Conservation (phyloP, 2,797 vertebrate genomes). For the Hydrophis major region DNA sequence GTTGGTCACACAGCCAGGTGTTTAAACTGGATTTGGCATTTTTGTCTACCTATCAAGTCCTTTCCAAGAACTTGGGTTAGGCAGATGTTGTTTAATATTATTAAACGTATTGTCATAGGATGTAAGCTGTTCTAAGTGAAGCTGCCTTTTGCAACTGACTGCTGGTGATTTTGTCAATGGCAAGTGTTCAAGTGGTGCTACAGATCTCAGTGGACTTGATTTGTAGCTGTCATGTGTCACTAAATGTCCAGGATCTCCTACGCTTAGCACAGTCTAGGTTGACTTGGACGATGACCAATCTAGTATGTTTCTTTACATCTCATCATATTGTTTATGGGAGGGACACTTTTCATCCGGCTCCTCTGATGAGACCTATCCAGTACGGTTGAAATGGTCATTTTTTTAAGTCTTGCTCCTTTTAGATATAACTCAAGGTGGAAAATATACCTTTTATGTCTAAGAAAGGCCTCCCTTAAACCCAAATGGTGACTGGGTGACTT, state of each 20-base stretch:
- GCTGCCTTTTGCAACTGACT: background rate
- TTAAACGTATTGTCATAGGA: background rate
- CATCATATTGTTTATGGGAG: too few relatives aligned
- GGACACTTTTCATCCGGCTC: too few relatives aligned
- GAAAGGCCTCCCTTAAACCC: too few relatives aligned
- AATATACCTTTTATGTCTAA: too few relatives aligned
- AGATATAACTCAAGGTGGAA: too few relatives aligned
- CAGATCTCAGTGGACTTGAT: background rate
- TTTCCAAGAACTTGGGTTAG: background rate
- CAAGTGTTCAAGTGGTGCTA: background rate
- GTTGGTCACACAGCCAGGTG: background rate
- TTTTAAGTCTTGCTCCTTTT: too few relatives aligned
- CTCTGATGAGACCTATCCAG: too few relatives aligned
- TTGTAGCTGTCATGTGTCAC: background rate
- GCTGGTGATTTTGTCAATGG: background rate
- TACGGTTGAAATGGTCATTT: too few relatives aligned
- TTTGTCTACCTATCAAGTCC: background rate
- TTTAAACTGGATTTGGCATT: background rate
- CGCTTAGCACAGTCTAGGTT: background rate
- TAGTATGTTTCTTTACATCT: too few relatives aligned
- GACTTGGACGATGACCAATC: too few relatives aligned
- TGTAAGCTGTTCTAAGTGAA: background rate
- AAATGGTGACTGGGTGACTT: too few relatives aligned
- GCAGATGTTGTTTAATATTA: background rate
- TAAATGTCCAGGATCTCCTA: background rate